These are phyloP conservation scores for Halichoeres trimaculatus DNA, from an alignment of 2,113 vertebrate species.

Conservation along the genomic window DNA sequence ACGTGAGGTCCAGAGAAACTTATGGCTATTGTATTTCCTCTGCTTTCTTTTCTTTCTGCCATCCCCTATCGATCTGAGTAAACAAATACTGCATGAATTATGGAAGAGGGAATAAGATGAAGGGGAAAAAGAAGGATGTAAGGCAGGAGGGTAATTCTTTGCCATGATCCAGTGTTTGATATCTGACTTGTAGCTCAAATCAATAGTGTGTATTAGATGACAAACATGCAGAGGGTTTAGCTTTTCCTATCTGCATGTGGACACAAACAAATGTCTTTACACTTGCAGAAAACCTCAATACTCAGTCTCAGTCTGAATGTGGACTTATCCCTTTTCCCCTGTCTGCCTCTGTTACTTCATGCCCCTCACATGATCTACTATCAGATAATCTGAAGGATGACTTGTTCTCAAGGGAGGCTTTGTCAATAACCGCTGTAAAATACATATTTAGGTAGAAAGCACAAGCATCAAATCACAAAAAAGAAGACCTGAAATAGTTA, in stretches of 20 bases:
- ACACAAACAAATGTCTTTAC: constrained; percentile 3
- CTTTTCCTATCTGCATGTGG: constrained; percentile 16
- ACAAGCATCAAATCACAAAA: too few relatives aligned
- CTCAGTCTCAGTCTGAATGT: not conserved
- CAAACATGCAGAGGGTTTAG: constrained; percentile 37
- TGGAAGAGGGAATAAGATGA: constrained; percentile 1
- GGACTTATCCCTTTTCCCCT: not conserved
- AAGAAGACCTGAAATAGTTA: too few relatives aligned
- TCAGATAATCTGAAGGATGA: too few relatives aligned
- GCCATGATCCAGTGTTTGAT: constrained; percentile 44
- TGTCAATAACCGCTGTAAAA: too few relatives aligned
- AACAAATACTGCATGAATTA: constrained; percentile 38
- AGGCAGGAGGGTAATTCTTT: constrained; percentile 40
- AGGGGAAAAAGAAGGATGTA: constrained; percentile 3
- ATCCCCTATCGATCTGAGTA: constrained; percentile 30
- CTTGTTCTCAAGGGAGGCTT: too few relatives aligned
- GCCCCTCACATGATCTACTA: too few relatives aligned
- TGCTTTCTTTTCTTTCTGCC: constrained; percentile 21
- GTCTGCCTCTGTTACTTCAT: not conserved
- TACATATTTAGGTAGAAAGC: too few relatives aligned
- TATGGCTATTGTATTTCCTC: constrained; percentile 26
- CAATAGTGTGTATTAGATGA: constrained; percentile 57
- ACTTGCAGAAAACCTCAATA: constrained; percentile 4
- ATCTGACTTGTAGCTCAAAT: constrained; percentile 51
- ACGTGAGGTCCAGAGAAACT: not conserved